Base-by-base conservation (phyloP, 2,888 invertebrate species). In the Lacanobia wlatinum region DNA sequence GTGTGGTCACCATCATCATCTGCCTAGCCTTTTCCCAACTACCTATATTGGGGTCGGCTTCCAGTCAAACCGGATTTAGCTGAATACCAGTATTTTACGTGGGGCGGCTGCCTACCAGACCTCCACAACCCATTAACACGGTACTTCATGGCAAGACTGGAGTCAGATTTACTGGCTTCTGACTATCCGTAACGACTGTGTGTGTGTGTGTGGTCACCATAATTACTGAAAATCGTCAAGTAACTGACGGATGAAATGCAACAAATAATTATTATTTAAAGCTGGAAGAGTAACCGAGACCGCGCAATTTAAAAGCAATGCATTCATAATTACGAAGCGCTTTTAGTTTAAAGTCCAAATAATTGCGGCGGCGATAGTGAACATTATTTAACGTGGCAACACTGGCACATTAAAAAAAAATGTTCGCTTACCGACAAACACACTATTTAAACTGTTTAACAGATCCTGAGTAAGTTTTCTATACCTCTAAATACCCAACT, bases 261-360 rank as follows among this genome's bases (percentile, higher is more conserved):
- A 73, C 21, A 69, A 66, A 46, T 55, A 14, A 38, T 56, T 14
- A 71, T 58, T 40, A 46, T 63, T 55, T 63, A 48, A 53, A 79
- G 9, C 28, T 59, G 59, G 66, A 79, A 71, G 66, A 70, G 52
- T 34, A 66, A 64, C 67, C 59, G 28, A 73, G 50, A 69, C 65
- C 52, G 38, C 59, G 59, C 60, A 40, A 71, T 68, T 78, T 78
- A 70, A 76, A 81, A 75, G 52, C 75, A 60, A 70, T 73, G 70
- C 38, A 68, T 58, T 34, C 28, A 62, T 71, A 63, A 78, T 76
- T 74, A 65, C 53, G 58, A 60, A 48, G 21, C 46, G 71, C 63
- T 73, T 82, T 82, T 65, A 59, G 71, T 67, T 60, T 73, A 38
- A 70, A 73, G 68, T 65, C 53, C 14, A 70, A 75, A 73, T 84